Base-by-base conservation (phyloP, 1,140 invertebrate genomes). In the Ips typographus region DNA sequence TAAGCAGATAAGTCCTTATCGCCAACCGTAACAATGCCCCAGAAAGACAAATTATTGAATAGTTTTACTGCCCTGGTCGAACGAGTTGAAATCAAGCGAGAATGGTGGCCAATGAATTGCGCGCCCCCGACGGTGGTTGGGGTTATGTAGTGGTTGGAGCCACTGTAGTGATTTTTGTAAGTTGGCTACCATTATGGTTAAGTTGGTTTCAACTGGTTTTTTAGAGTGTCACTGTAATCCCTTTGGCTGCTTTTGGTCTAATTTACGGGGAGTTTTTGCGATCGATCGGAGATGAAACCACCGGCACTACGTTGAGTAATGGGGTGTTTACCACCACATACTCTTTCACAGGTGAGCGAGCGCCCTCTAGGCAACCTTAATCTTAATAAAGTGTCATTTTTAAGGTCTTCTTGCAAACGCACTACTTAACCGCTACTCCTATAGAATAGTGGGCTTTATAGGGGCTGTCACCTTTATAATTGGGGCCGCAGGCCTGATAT, bases 221-320 rank as follows among this genome's bases (percentile, higher is more conserved):
- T 65, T 75, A 88, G 86, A 82, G 84, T 75, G 79, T 84, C 53
- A 84, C 83, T 1, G 76, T 85, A 51, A 83, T 84, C 2, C 84
- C 85, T 0, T 79, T 86, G 37, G 82, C 88, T 70, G 86, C 85
- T 3, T 90, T 90, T 68, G 87, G 87, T 2, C 81, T 91, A 40
- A 77, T 90, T 36, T 90, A 86, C 66, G 86, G 87, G 55, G 83
- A 87, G 63, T 87, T 88, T 70, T 85, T 91, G 22, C 75, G 83
- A 51, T 81, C 80, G 5, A 80, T 89, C 49, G 85, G 84, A 0
- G 85, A 85, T 4, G 85, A 85, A 71, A 85, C 85, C 0, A 86
- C 84, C 68, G 85, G 85, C 0, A 81, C 86, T 4, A 85, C 86
- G 1, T 75, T 88, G 7, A 84, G 86, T 0, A 87, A 84, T 53